Percentiles rank a stretch among this genome's conserved stretches.
These are phyloP conservation scores for Troilus luridus DNA, from an alignment of 2,888 invertebrate species.

Conservation along the genomic window DNA sequence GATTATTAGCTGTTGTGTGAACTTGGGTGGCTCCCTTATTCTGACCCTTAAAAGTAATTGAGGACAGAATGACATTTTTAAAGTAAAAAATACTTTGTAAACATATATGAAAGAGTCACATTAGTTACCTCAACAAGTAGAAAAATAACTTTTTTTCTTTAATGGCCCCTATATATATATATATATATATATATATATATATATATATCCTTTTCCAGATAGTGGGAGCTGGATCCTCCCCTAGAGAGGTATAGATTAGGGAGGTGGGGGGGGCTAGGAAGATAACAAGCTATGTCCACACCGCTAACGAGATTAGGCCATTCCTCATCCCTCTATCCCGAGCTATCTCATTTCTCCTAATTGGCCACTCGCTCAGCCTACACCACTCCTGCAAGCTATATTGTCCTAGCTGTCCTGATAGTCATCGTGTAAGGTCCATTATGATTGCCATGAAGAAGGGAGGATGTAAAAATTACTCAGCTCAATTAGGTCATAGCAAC, in stretches of 20 bases:
- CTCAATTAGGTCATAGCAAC: background rate
- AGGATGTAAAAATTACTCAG: background rate
- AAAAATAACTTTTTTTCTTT: too few species aligned
- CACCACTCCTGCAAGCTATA: background rate
- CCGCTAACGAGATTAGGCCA: constrained; percentile 34
- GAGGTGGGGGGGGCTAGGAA: background rate
- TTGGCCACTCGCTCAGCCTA: background rate
- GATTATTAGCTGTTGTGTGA: too few species aligned
- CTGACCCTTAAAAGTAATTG: too few species aligned
- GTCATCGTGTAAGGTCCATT: background rate
- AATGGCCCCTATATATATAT: too few species aligned
- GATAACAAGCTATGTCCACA: constrained; percentile 46
- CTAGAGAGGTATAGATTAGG: background rate
- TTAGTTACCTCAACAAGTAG: too few species aligned
- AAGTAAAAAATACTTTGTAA: too few species aligned
- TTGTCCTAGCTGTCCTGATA: background rate
- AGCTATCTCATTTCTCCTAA: constrained; percentile 24
- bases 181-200: too few species aligned
- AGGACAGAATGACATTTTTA: too few species aligned
- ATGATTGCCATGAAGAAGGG: background rate
- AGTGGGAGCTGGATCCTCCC: background rate
- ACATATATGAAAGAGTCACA: too few species aligned
- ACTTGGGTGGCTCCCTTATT: too few species aligned
- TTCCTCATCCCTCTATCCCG: background rate
- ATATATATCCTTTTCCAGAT: background rate